Base-by-base conservation (phyloP, 2,797 vertebrate species). In the Microctenopoma lineatum region DNA sequence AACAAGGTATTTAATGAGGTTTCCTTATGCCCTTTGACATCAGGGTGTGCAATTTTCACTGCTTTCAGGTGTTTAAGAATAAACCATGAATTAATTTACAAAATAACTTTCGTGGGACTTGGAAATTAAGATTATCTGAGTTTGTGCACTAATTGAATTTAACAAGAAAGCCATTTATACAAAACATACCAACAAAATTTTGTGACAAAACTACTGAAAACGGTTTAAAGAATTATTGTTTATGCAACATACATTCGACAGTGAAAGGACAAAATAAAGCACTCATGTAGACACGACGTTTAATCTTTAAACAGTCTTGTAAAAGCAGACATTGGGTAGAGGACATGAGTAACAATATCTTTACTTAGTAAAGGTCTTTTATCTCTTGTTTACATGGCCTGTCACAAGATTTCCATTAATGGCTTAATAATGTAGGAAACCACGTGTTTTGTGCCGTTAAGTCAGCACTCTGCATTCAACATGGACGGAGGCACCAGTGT, bases 321-420 rank as follows among this genome's bases (percentile, higher is more conserved):
- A 70, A 78, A 75, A 32, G 42, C 55, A 64, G 39, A 26, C 42
- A 5, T 45, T 27, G 57, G 14, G 38, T 63, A 61, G 32, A 46
- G 38, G 41, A 38, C 58, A n/a, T 25, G 14, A 7, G 50, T 41
- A 59, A 18, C 36, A 53, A 70, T 11, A 29, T 76, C 46, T 72
- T 70, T 59, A 69, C 54, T 74, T 38, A n/a, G 59, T 51, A 52
- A 32, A 56, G 52, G 46, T 70, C 69, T 69, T 46, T 3, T 15
- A 46, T 50, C 36, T 5, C 51, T 67, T 86, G 83, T 89, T 90
- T 85, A 84, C 83, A 80, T 73, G 75, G 15, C n/a, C 54, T 73
- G 88, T 93, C 91, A 92, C 88, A 88, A 88, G 92, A 86, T 83
- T 75, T 81, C 78, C 85, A 90, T 89, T 87, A 89, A 83, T 73